Percentiles rank a stretch among this genome's conserved stretches.
Conservation (phyloP, 2,888 invertebrate species). For the Melinaea menophilus region DNA sequence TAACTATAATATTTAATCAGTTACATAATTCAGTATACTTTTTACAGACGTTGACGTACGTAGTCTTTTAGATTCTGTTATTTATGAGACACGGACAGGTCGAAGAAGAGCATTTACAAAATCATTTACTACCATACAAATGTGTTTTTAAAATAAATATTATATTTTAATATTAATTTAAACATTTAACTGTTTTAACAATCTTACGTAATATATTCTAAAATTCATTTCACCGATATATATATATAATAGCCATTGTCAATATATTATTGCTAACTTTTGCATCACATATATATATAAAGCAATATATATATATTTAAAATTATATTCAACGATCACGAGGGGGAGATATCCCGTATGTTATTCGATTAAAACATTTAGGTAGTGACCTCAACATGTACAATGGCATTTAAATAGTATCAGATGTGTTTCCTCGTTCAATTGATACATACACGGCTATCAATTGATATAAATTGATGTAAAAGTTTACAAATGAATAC, state of each 20-base stretch:
- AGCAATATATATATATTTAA: slow-evolving; percentile 1
- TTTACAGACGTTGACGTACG: slow-evolving; percentile 46
- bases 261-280: slow-evolving; percentile 17
- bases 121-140: slow-evolving; percentile 11
- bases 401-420: too few species aligned
- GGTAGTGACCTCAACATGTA: too few species aligned
- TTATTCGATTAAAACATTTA: slow-evolving; percentile 1
- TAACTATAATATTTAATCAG: slow-evolving; percentile 47
- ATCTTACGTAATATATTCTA: slow-evolving; percentile 6
- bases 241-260: slow-evolving; percentile 3
- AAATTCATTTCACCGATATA: slow-evolving; percentile 21
- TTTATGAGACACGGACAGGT: slow-evolving; percentile 21
- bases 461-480: slow-evolving; percentile 64
- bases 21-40: slow-evolving; percentile 55
- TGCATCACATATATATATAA: slow-evolving; percentile 5
- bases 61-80: slow-evolving; percentile 45
- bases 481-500: slow-evolving; percentile 6
- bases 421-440: slow-evolving; percentile 40
- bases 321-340: slow-evolving; percentile 3
- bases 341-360: background rate
- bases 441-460: slow-evolving; percentile 49
- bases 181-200: slow-evolving; percentile 19
- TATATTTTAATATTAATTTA: slow-evolving; percentile 10
- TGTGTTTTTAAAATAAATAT: background rate
- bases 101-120: slow-evolving; percentile 11